Evolutionary conservation across 2,888 invertebrate species (phyloP).

Genomic region (Sesamia inferens): DNA sequence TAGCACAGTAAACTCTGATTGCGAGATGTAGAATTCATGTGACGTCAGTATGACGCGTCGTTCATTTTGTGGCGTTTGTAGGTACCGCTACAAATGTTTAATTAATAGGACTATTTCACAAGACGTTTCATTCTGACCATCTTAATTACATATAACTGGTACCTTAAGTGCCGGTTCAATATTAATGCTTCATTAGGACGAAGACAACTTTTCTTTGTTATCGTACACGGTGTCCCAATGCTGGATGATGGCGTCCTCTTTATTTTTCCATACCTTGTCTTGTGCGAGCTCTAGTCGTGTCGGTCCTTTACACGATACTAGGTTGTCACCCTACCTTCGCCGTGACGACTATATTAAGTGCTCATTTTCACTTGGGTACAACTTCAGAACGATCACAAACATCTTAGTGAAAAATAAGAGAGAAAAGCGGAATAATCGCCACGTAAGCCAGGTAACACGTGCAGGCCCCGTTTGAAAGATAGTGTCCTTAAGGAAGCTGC

Average conservation of each 20-base stretch:
- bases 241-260: background rate
- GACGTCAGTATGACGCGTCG: no score
- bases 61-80: no score
- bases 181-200: background rate
- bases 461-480: conserved; percentile 3
- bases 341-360: background rate
- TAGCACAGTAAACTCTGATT: no score
- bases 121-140: no score
- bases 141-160: no score
- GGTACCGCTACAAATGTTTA: no score
- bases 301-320: background rate
- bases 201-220: no score
- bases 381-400: background rate
- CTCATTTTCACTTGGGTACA: background rate
- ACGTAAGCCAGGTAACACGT: background rate
- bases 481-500: conserved; percentile 33
- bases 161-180: background rate
- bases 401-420: background rate
- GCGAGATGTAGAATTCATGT: no score
- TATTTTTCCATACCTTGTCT: background rate
- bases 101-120: no score
- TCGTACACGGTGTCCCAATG: background rate
- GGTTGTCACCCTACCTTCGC: background rate
- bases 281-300: background rate
- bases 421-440: background rate